Base-by-base conservation (phyloP, 1,140 invertebrate species). In the Anadara kagoshimensis region DNA sequence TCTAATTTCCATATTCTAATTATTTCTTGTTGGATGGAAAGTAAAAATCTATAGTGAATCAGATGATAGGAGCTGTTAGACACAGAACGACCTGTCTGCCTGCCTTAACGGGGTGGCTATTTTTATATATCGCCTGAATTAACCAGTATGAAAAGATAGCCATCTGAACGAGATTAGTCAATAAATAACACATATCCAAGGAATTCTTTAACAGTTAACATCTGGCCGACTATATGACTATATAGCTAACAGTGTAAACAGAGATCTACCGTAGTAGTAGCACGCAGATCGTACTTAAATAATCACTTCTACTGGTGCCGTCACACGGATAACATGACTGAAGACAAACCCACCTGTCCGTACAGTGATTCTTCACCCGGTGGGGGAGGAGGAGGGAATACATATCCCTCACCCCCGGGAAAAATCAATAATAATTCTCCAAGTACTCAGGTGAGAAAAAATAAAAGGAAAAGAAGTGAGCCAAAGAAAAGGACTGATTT, bases 381-480 rank as follows among this genome's bases (percentile, higher is more conserved):
- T 11, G 29, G 29, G 66, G 66, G 54, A 44, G 26, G 65, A 51
- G 29, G 29, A 36, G 29, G 29, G 7, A 36, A 36, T 36, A 62
- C 64, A 7, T 69, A 75, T 44, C 70, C 66, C 54, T 70, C 68
- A 43, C 78, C 78, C 57, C 36, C 68, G 54, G 62, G 43, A 61
- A 56, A 64, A 47, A 61, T 22, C 53, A n/a, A n/a, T n/a, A 44
- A 14, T 24, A 78, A 75, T 53, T 63, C 29, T 29, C 63, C n/a
- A n/a, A 73, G 75, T 12, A 84, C 83, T 20, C 84, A 84, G 5
- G 71, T 77, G 16, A 77, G 84, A 53, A 89, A 86, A 78, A 92
- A 92, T 82, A 94, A 94, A 84, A 88, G 94, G 29, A 94, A 94
- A 76, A 90, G 93, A 66, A 91, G 93, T 14, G 94, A 95, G 69